Evolutionary conservation across 2,797 vertebrate species (phyloP).

Genomic region (Sternotherus odoratus): DNA sequence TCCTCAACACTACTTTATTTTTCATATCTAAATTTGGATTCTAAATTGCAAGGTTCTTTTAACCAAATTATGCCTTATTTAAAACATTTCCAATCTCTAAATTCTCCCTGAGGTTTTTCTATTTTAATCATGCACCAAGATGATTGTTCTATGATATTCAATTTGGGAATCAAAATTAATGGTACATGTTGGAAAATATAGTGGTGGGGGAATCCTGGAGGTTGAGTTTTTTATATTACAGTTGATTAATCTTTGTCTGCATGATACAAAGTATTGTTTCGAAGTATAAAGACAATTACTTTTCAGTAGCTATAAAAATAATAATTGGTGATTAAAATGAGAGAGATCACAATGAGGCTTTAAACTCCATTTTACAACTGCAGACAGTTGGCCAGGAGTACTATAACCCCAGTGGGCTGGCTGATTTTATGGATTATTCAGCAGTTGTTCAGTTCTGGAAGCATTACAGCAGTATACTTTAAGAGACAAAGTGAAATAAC

Average conservation of each 20-base stretch:
- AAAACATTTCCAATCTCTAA: not conserved
- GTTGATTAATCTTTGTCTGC: not conserved
- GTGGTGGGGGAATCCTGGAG: not conserved
- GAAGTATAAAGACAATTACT: not conserved
- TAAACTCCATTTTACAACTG: not conserved
- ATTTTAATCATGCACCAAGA: not conserved
- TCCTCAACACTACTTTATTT: not conserved
- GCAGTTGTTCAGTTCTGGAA: slow-evolving; percentile 22
- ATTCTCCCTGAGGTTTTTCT: not conserved
- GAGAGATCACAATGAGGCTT: not conserved
- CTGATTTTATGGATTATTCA: slow-evolving; percentile 41
- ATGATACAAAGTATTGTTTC: not conserved
- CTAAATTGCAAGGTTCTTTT: not conserved
- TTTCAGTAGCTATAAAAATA: slow-evolving; percentile 13
- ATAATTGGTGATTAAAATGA: slow-evolving; percentile 13
- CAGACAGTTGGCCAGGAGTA: not conserved
- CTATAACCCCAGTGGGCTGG: slow-evolving; percentile 26
- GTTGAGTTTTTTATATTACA: not conserved
- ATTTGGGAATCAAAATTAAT: not conserved
- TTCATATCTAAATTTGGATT: not conserved
- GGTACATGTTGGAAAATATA: not conserved
- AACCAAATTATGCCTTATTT: not conserved
- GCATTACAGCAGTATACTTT: not conserved
- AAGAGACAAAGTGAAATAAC: slow-evolving; percentile 25
- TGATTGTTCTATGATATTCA: not conserved